Base-by-base conservation (phyloP, 2,888 invertebrate species). In the Gisinianus flammeolus region DNA sequence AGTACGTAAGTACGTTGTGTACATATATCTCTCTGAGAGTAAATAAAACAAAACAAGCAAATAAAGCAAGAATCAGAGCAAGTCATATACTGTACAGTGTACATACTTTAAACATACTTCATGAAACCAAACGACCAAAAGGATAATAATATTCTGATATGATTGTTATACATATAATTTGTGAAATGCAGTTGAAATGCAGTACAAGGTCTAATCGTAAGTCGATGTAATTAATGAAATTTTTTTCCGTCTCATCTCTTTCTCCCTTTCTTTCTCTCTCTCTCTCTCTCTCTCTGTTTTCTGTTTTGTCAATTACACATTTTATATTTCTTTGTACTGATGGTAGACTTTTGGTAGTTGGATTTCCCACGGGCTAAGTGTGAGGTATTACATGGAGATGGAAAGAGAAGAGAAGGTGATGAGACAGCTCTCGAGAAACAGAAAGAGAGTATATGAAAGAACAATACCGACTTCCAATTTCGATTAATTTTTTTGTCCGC, bases 401-500 rank as follows among this genome's bases (percentile, higher is more conserved):
- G 0, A 2, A 70, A 28, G 28, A 22, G 68, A 58, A 44, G 28
- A 22, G 68, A 58, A 44, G 35, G 70, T 74, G 30, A 72, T 72
- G 67, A 79, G 71, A 72, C 28, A 58, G n/a, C 54, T 68, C 44
- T 44, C 19, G 44, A 73, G 73, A 70, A 72, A 71, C 52, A 71
- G 66, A 71, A 62, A 22, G 54, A 69, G 62, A 58, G 35, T 44
- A 16, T 44, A 6, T 44, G 44, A 70, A 70, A 80, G 79, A 80
- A 80, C 80, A 78, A 80, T 78, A 78, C 78, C 76, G 78, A 80
- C 78, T 75, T 72, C 64, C 76, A 71, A 79, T 76, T 79, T 79
- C 79, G 76, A 79, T 79, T 79, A 79, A 79, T 79, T 79, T 79
- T 79, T 79, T 79, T 71, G 62, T 58, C 68, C n/a, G n/a, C 22